Conservation (phyloP, 2,113 vertebrate species). For the Cynoglossus semilaevis region DNA sequence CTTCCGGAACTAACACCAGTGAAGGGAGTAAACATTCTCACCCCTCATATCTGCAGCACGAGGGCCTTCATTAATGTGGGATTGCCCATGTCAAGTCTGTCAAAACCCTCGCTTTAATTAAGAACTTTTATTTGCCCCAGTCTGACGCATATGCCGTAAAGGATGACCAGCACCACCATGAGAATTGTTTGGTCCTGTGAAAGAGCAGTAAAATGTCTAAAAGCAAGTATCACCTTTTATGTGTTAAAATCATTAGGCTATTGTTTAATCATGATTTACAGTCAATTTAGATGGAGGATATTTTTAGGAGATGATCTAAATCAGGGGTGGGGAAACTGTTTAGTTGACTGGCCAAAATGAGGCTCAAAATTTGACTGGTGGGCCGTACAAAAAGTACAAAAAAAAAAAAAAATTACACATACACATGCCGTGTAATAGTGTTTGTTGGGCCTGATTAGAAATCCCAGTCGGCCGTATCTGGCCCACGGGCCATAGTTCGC, state of each 20-base stretch:
- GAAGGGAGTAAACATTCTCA: constrained; percentile 41
- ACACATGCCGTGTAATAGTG: too few species aligned
- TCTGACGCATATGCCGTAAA: constrained; percentile 33
- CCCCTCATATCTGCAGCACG: constrained; percentile 37
- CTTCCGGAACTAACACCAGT: constrained; percentile 25
- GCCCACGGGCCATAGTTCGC: too few species aligned
- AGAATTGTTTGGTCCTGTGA: constrained; percentile 8
- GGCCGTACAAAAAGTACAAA: too few species aligned
- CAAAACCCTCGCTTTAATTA: constrained; percentile 53
- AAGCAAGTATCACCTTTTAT: constrained; percentile 13
- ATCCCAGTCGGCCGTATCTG: too few species aligned
- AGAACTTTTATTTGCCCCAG: constrained; percentile 46
- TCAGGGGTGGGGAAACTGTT: too few species aligned
- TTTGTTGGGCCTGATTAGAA: too few species aligned
- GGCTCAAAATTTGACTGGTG: too few species aligned
- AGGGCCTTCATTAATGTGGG: constrained; percentile 47
- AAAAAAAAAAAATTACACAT: too few species aligned
- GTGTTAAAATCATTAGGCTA: neutral
- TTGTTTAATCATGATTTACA: too few species aligned
- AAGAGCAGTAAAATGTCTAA: constrained; percentile 9
- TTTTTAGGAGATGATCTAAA: too few species aligned
- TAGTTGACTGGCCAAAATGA: too few species aligned
- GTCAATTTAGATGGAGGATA: too few species aligned
- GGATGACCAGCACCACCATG: constrained; percentile 5
- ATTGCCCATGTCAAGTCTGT: constrained; percentile 31